phyloP scores from a whole-genome alignment of 2,797 vertebrate species.

The Rhinoraja longicauda region DNA sequence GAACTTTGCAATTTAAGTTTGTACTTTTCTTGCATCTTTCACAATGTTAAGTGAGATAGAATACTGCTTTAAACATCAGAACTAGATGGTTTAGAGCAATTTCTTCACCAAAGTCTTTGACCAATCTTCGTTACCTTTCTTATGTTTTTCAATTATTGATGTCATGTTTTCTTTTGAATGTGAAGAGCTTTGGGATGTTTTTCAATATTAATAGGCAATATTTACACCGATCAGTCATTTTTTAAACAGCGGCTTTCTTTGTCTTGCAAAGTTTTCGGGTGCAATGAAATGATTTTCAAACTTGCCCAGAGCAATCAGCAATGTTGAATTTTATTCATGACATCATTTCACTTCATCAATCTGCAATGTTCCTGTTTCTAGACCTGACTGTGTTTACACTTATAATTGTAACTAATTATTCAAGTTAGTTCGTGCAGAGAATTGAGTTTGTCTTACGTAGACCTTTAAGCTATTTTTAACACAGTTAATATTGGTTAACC shows the following conservation, averaged over 20 bases:
- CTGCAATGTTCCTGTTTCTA: background rate
- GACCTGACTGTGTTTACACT: background rate
- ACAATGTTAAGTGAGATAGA: too few species aligned
- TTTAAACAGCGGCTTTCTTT: background rate
- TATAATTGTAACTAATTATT: background rate
- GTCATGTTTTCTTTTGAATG: background rate
- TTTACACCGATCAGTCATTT: background rate
- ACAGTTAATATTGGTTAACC: background rate
- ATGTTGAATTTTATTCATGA: background rate
- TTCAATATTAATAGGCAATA: background rate
- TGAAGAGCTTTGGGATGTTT: background rate
- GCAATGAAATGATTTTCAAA: background rate
- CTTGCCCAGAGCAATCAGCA: background rate
- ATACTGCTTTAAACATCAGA: too few species aligned
- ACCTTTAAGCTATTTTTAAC: background rate
- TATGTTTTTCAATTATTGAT: background rate
- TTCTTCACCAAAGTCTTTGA: background rate
- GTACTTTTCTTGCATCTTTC: too few species aligned
- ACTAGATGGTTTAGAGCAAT: background rate
- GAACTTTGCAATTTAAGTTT: too few species aligned
- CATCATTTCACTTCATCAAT: background rate
- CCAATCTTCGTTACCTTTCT: background rate
- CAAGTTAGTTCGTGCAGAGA: background rate
- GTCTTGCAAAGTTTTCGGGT: background rate
- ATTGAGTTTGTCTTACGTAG: background rate